Evolutionary conservation across 2,797 vertebrate genomes (phyloP).

Genomic region (Setipinna tenuifilis): DNA sequence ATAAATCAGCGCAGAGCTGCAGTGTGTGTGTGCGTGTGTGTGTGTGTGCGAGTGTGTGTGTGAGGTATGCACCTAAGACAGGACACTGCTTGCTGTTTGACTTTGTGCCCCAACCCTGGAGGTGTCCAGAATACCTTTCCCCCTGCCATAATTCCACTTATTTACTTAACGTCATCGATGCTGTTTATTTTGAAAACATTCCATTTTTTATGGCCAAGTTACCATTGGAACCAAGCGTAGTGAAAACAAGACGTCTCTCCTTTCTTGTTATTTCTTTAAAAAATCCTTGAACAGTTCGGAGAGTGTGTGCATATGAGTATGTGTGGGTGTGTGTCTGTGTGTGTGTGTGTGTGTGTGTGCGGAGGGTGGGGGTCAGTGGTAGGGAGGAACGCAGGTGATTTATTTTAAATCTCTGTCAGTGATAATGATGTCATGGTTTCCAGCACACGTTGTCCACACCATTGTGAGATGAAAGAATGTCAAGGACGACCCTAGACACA

Average conservation of each 20-base stretch:
- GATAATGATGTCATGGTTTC: constrained; percentile 97
- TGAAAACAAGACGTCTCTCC: constrained; percentile 77
- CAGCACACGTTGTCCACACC: constrained; percentile 89
- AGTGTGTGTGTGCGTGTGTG: constrained; percentile 1
- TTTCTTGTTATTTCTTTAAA: constrained; percentile 80
- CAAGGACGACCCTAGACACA: constrained; percentile 94
- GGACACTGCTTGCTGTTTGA: constrained; percentile 53
- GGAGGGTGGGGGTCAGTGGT: constrained; percentile 66
- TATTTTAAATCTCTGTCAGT: constrained; percentile 89
- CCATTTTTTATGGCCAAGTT: constrained; percentile 85
- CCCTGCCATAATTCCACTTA: constrained; percentile 60
- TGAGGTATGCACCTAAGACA: constrained; percentile 64
- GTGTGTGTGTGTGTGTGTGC: neutral
- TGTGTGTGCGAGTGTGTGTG: neutral
- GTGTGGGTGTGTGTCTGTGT: neutral
- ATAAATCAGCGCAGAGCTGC: constrained; percentile 61
- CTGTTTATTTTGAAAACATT: constrained; percentile 97
- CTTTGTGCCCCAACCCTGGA: constrained; percentile 57
- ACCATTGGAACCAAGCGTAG: constrained; percentile 77
- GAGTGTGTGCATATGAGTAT: constrained; percentile 46
- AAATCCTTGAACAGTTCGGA: constrained; percentile 78
- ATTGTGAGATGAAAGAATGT: constrained; percentile 94
- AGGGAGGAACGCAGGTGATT: constrained; percentile 89
- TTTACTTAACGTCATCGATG: constrained; percentile 72
- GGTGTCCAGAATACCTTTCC: constrained; percentile 68